Percentiles rank a stretch among this genome's conserved stretches.
phyloP scores from a whole-genome alignment of 2,113 vertebrate species.

The Ranitomeya imitator region DNA sequence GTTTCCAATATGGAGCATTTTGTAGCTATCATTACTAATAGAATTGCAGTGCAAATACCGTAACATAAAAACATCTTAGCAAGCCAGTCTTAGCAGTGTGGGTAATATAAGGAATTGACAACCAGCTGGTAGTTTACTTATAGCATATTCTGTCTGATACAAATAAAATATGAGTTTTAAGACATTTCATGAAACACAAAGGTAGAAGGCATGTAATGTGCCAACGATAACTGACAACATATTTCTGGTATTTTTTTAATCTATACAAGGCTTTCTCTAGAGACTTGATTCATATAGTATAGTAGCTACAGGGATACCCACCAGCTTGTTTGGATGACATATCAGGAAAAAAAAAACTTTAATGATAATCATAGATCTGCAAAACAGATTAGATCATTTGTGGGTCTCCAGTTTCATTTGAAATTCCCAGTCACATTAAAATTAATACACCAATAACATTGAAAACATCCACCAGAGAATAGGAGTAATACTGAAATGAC shows the following conservation, averaged over 20 bases:
- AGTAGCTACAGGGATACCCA: slow-evolving; percentile 11
- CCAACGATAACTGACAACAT: not conserved
- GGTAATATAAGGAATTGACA: not conserved
- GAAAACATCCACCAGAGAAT: not conserved
- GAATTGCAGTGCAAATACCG: too few species aligned
- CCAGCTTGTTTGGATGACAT: slow-evolving; percentile 35
- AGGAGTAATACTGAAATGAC: not conserved
- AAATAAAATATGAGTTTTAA: not conserved
- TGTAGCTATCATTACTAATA: too few species aligned
- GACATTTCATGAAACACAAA: not conserved
- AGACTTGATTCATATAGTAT: slow-evolving; percentile 8
- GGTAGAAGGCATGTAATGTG: not conserved
- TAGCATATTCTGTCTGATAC: not conserved
- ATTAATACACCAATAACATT: slow-evolving; percentile 22
- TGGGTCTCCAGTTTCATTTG: not conserved
- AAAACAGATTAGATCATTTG: slow-evolving; percentile 17
- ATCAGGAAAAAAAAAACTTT: slow-evolving; percentile 8
- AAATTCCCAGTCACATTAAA: slow-evolving; percentile 32
- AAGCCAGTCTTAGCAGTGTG: too few species aligned
- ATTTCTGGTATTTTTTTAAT: not conserved
- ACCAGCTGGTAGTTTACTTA: not conserved
- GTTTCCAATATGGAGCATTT: too few species aligned
- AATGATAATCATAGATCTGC: slow-evolving; percentile 25
- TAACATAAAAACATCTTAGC: too few species aligned
- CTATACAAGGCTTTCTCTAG: not conserved